These are phyloP conservation scores for Micrasema longulum DNA, from an alignment of 1,140 invertebrate genomes.

Conservation along the genomic window DNA sequence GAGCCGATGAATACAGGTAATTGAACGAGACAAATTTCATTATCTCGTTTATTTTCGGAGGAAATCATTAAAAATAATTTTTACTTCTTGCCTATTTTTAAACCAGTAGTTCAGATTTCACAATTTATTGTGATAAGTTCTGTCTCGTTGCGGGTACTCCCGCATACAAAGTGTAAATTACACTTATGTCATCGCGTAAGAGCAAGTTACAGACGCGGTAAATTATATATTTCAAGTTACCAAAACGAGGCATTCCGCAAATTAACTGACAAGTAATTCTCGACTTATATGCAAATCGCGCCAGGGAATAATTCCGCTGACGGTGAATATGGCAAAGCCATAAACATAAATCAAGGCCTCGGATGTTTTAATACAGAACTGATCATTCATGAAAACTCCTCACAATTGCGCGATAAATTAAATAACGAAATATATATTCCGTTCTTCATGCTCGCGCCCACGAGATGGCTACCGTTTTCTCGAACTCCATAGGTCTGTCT, in stretches of 20 bases:
- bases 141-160: background rate
- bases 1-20: too few relatives aligned
- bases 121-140: too few relatives aligned
- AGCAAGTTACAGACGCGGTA: conserved; percentile 1
- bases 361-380: conserved; percentile 5
- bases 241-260: conserved; percentile 34
- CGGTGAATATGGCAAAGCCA: conserved; percentile 17
- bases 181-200: conserved; percentile 7
- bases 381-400: conserved; percentile 31
- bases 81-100: background rate
- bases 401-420: conserved; percentile 35
- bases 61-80: background rate
- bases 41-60: too few relatives aligned
- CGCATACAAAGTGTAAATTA: conserved; percentile 5
- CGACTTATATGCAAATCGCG: conserved; percentile 31
- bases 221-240: conserved; percentile 31
- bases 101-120: too few relatives aligned
- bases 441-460: background rate
- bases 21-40: too few relatives aligned
- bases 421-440: background rate
- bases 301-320: conserved; percentile 14
- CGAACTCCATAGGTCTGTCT: too few relatives aligned
- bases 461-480: conserved; percentile 13
- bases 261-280: conserved; percentile 33
- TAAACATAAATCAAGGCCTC: conserved; percentile 33